Evolutionary conservation across 2,888 invertebrate species (phyloP), one percentile per base, ranked within the genome.

Genomic region (Parelbella ahira): DNA sequence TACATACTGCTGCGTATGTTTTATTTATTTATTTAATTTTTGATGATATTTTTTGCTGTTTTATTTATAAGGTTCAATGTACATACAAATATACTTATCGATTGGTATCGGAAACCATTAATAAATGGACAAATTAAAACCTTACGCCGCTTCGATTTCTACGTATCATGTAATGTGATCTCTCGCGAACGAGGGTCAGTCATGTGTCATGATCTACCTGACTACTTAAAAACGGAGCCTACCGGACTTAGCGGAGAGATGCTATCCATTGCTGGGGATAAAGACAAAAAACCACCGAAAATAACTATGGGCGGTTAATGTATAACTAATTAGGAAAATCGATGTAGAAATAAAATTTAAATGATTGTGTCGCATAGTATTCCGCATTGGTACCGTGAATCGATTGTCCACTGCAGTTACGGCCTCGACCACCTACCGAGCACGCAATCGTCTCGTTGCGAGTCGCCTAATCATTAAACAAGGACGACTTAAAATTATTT

Each of bases 361-460:
- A 70, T 70, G 65, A 66, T 66, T 66, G 66, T 72, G 79, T 77
- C 78, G 78, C 78, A 80, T 73, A 72, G 65, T 68, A 69, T 74
- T 71, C 77, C 75, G 78, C 78, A 77, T 81, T 74, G 69, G 76
- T 81, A 76, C 75, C 55, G 56, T 68, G 80, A 82, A 83, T 84
- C 81, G 80, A 84, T 82, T 81, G 80, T 74, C 76, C 77, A 72
- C 71, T 80, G 80, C 80, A 74, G 80, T 73, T 69, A 68, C 62
- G 73, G 65, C 79, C 76, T 78, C 82, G 81, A 71, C 81, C 78
- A 80, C 79, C 74, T 66, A 63, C 57, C 53, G 60, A 66, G 74
- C 82, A 84, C 78, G 80, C 81, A 78, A 83, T 74, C 72, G 68
- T 71, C 72, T 78, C 68, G 61, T 71, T 69, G 62, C 56, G 50